Conservation (phyloP, 1,140 invertebrate species). For the Druon quercuslanigerum region DNA sequence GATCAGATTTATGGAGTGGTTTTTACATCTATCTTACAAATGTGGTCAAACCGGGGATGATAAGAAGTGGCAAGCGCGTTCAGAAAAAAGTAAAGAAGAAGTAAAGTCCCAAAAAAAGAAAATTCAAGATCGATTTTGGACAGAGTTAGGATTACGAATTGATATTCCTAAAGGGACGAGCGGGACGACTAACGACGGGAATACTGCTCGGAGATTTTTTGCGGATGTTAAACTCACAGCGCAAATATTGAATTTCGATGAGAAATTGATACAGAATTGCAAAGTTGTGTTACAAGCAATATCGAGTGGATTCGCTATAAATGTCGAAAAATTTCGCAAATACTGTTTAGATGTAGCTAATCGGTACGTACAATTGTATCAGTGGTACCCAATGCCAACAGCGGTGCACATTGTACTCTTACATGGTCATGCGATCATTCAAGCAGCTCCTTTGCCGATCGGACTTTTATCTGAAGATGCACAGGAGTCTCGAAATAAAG, state of each 20-base stretch:
- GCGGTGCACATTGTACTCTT: conserved; percentile 50
- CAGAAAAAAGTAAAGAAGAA: conserved; percentile 35
- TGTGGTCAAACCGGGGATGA: not conserved
- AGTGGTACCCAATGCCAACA: conserved; percentile 54
- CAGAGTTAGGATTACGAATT: conserved; percentile 43
- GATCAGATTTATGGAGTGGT: conserved; percentile 47
- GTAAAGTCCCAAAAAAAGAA: conserved; percentile 40
- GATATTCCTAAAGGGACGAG: conserved; percentile 42
- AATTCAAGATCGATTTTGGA: too few species aligned
- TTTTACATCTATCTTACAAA: conserved; percentile 44
- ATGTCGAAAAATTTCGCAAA: conserved; percentile 36
- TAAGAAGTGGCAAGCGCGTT: conserved; percentile 46
- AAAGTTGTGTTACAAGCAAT: conserved; percentile 54
- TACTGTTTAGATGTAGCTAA: conserved; percentile 30
- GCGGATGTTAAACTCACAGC: conserved; percentile 35
- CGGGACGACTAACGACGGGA: conserved; percentile 52
- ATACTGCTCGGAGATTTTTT: conserved; percentile 52
- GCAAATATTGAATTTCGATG: conserved; percentile 34
- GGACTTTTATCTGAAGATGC: conserved; percentile 33
- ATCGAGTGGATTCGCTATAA: conserved; percentile 36
- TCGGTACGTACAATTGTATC: conserved; percentile 40
- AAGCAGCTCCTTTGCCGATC: conserved; percentile 14
- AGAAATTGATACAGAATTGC: conserved; percentile 54
- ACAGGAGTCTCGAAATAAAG: conserved; percentile 43
- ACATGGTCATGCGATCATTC: conserved; percentile 49